Conservation (phyloP, 2,797 vertebrate genomes). For the Liparis tanakae region DNA sequence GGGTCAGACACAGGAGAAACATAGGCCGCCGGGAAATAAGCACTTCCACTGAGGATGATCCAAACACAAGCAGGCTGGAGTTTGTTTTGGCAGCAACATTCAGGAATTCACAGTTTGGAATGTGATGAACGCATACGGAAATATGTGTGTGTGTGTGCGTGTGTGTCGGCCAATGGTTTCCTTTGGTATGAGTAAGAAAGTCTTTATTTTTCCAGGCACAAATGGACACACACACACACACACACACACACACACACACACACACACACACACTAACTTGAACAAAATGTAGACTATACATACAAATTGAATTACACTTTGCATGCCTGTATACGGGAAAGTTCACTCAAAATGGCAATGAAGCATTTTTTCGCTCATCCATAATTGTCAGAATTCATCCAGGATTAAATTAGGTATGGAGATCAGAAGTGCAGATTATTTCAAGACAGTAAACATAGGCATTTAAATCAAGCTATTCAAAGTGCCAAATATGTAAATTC, state of each 20-base stretch:
- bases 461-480: constrained; percentile 14
- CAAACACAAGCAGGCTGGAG: background rate
- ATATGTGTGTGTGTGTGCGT: background rate
- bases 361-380: background rate
- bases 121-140: constrained; percentile 5
- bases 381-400: background rate
- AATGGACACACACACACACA: no score
- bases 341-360: background rate
- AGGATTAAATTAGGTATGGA: background rate
- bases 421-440: background rate
- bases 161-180: constrained; percentile 37
- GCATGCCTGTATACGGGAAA: background rate
- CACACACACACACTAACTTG: no score
- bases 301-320: background rate
- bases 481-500: background rate
- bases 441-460: background rate
- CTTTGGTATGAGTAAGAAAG: constrained; percentile 46
- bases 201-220: background rate
- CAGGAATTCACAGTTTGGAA: constrained; percentile 28
- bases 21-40: constrained; percentile 5
- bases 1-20: background rate
- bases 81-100: constrained; percentile 22
- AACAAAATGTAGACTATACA: background rate
- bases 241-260: no score
- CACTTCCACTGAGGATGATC: background rate